Base-by-base conservation (phyloP, 2,113 vertebrate species). In the Asarcornis scutulata region DNA sequence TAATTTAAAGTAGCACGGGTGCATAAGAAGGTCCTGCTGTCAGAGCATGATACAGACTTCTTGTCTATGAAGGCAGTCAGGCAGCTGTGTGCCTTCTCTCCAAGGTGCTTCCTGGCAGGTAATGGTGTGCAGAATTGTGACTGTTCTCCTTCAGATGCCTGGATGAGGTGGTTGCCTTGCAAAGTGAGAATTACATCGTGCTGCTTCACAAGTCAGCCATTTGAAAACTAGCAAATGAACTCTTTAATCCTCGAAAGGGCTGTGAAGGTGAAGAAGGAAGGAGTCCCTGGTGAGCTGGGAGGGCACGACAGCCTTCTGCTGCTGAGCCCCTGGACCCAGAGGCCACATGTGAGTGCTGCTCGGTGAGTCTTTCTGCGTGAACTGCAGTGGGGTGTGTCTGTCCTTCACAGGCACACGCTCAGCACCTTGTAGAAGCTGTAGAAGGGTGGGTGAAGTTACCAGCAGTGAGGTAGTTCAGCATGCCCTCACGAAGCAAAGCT, bases 291-390 rank as follows among this genome's bases (percentile, higher is more conserved):
- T 29, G 36, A 76, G 21, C 31, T 80, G 44, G 42, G 88, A 77
- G 22, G 40, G 23, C 44, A 31, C 11, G 34, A 29, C 31, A 46
- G 3, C 2, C 9, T 84, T 59, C 38, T 79, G 34, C 69, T 89
- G 73, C 1, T 0, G 22, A 56, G 22, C 42, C 11, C 5, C 7
- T n/a, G 16, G 42, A 85, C 58, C 58, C 23, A 5, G 0, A 0
- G 67, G 44, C 31, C 27, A 11, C 11, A 26, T 46, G 25, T 86
- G 1, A 1, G 21, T 25, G 38, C 62, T 62, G 52, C 13, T 95
- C 22, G 1, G 2, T 25, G 44, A 12, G 29, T 75, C 23, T 52
- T 78, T 68, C 64, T 11, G 12, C 6, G 1, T 75, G 52, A 78
- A 6, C 60, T 64, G 38, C 72, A 42, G 38, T 27, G 52, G 23